phyloP scores from a whole-genome alignment of 2,797 vertebrate genomes.

The Chromis chromis region DNA sequence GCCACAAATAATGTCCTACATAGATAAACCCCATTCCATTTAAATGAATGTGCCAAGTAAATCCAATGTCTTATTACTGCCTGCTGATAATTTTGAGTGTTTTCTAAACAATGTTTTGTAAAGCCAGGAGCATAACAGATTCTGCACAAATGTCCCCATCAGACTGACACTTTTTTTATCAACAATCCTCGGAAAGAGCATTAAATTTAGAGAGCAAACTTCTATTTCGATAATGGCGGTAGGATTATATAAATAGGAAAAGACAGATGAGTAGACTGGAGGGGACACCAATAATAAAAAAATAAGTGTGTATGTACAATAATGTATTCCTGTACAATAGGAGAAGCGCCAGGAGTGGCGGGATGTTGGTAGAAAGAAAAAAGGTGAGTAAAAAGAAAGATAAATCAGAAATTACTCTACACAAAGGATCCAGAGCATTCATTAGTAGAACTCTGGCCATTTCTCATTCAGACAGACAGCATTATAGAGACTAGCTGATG shows the following conservation, averaged over 20 bases:
- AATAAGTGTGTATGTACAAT: slow-evolving; percentile 6
- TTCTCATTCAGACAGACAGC: slow-evolving; percentile 70
- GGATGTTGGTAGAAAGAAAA: slow-evolving; percentile 27
- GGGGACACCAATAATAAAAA: slow-evolving; percentile 25
- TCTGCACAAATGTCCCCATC: slow-evolving; percentile 56
- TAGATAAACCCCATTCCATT: slow-evolving; percentile 70
- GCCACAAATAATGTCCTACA: slow-evolving; percentile 60
- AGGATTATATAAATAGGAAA: slow-evolving; percentile 54
- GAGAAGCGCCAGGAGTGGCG: slow-evolving; percentile 19
- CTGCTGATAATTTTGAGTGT: slow-evolving; percentile 67
- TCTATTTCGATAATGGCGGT: slow-evolving; percentile 54
- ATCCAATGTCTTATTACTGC: slow-evolving; percentile 68
- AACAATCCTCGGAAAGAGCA: slow-evolving; percentile 50
- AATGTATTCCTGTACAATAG: slow-evolving; percentile 23
- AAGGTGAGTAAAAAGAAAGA: slow-evolving; percentile 56
- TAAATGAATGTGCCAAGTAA: slow-evolving; percentile 65
- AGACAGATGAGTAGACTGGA: slow-evolving; percentile 34
- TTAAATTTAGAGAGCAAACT: slow-evolving; percentile 71
- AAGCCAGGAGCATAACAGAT: slow-evolving; percentile 56
- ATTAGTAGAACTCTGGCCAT: slow-evolving; percentile 69
- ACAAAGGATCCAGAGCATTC: slow-evolving; percentile 72
- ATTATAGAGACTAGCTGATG: slow-evolving; percentile 64
- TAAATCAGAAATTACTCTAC: slow-evolving; percentile 73
- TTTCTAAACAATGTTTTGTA: slow-evolving; percentile 70
- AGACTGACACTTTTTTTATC: slow-evolving; percentile 68